Evolutionary conservation across 2,888 invertebrate genomes (phyloP).

Genomic region (Volucella inflata): DNA sequence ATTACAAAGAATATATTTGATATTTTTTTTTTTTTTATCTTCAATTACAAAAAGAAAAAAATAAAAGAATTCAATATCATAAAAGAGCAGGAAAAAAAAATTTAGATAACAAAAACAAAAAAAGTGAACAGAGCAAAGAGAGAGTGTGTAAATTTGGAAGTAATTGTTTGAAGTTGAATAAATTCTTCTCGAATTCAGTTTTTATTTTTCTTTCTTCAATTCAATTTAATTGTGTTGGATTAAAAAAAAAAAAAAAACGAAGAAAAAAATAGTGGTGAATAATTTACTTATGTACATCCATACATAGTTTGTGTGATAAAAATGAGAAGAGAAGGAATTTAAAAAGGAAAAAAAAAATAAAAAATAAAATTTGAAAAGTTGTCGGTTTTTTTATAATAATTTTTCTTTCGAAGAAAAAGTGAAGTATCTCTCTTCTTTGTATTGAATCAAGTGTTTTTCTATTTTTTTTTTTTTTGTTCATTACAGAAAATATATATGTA

Average conservation of each 20-base stretch:
- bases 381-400: not conserved
- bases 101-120: slow-evolving; percentile 23
- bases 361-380: not conserved
- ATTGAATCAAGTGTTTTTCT: slow-evolving; percentile 13
- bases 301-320: slow-evolving; percentile 24
- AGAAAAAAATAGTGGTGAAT: not conserved
- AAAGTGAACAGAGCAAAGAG: slow-evolving; percentile 13
- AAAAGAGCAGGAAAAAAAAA: slow-evolving; percentile 22
- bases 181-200: not conserved
- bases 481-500: slow-evolving; percentile 23
- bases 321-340: not conserved
- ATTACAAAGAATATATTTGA: not conserved
- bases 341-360: slow-evolving; percentile 11
- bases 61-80: slow-evolving; percentile 20
- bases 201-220: slow-evolving; percentile 19
- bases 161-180: slow-evolving; percentile 13
- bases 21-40: slow-evolving; percentile 32
- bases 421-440: not conserved
- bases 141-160: slow-evolving; percentile 26
- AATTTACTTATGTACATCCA: not conserved
- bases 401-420: slow-evolving; percentile 3
- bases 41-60: no score
- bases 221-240: slow-evolving; percentile 16
- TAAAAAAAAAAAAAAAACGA: not conserved
- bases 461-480: slow-evolving; percentile 1